Evolutionary conservation across 2,888 invertebrate species (phyloP).

Genomic region (Cinara cedri): DNA sequence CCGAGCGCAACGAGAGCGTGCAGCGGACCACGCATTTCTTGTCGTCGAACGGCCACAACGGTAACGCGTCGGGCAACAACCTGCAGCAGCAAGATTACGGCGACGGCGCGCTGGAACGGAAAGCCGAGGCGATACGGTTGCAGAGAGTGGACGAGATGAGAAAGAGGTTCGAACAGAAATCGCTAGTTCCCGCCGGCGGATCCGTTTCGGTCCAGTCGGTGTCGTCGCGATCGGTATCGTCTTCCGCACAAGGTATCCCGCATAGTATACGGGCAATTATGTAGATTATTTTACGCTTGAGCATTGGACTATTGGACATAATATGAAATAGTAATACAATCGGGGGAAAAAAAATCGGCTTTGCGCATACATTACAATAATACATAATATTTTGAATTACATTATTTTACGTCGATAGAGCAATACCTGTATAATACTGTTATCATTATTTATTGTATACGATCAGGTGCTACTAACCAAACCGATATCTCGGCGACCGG

Average conservation of each 20-base stretch:
- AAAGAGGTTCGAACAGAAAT: constrained; percentile 61
- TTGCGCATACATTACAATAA: not conserved
- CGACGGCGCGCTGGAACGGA: constrained; percentile 44
- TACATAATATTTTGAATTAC: not conserved
- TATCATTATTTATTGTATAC: constrained; percentile 5
- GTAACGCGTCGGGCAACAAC: not conserved
- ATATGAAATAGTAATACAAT: too few relatives aligned
- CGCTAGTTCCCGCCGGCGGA: constrained; percentile 8
- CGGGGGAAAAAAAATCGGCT: not conserved
- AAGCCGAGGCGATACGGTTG: constrained; percentile 62
- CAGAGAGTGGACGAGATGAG: constrained; percentile 62
- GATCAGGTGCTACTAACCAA: constrained; percentile 43
- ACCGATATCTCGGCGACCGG: constrained; percentile 61
- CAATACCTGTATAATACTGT: too few relatives aligned
- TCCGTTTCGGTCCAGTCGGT: not conserved
- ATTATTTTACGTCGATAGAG: not conserved
- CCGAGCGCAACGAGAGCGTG: constrained; percentile 66
- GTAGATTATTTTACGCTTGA: constrained; percentile 17
- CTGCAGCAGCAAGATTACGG: not conserved
- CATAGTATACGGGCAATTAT: not conserved
- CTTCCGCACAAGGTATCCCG: constrained; percentile 3
- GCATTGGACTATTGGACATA: not conserved
- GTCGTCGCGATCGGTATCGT: not conserved
- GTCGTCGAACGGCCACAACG: constrained; percentile 48
- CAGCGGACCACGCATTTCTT: constrained; percentile 72